Percentiles rank a stretch among this genome's conserved stretches.
Conservation (phyloP, 2,888 invertebrate species). For the Nesidiocoris tenuis region DNA sequence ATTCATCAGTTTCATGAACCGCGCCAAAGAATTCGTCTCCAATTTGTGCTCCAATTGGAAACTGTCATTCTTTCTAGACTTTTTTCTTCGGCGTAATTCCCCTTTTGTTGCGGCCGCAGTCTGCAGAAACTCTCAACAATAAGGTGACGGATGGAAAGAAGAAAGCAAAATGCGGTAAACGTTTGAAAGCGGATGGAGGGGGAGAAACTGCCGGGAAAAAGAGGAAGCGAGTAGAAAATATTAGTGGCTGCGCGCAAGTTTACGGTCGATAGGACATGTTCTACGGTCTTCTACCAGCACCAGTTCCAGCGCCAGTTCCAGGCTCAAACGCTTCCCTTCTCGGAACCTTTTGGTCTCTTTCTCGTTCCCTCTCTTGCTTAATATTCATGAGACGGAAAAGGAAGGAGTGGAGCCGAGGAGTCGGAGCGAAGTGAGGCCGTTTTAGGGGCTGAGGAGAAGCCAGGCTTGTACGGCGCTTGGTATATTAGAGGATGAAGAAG, state of each 20-base stretch:
- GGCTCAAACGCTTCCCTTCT: constrained; percentile 2
- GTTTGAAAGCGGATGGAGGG: background rate
- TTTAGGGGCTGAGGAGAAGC: constrained; percentile 5
- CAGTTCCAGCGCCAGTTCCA: too few species aligned
- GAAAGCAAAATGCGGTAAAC: background rate
- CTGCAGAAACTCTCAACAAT: background rate
- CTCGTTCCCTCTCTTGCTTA: constrained; percentile 19
- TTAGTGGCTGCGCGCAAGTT: constrained; percentile 29
- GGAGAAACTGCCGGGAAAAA: background rate
- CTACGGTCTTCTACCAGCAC: constrained; percentile 1
- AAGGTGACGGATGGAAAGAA: background rate
- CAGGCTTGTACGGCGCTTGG: background rate
- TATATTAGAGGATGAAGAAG: background rate
- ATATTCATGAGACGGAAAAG: constrained; percentile 23
- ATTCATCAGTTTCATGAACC: too few species aligned
- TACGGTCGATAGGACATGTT: constrained; percentile 36
- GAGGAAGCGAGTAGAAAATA: constrained; percentile 7
- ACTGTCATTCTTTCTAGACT: too few species aligned
- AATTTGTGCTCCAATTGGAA: too few species aligned
- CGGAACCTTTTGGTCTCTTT: constrained; percentile 1
- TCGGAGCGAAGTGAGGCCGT: constrained; percentile 1
- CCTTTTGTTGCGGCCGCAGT: too few species aligned
- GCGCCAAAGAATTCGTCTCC: too few species aligned
- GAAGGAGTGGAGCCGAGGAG: background rate
- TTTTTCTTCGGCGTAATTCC: too few species aligned